These are phyloP conservation scores for Lepidotrigona ventralis DNA, from an alignment of 1,140 invertebrate genomes.

Conservation along the genomic window DNA sequence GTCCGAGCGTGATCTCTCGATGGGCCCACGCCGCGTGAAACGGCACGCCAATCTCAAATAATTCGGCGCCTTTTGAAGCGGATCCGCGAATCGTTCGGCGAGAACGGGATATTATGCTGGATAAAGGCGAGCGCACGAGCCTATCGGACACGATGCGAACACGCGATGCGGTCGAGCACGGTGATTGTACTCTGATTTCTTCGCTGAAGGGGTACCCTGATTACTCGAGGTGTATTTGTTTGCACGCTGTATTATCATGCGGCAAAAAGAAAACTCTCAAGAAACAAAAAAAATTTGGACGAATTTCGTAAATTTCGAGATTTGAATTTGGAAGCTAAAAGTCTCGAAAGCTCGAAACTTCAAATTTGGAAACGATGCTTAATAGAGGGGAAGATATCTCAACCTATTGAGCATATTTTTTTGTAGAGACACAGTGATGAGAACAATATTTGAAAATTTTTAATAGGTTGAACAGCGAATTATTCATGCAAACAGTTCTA, in stretches of 20 bases:
- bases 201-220: too few relatives aligned
- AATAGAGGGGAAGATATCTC: too few relatives aligned
- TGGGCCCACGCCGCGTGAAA: conserved; percentile 1
- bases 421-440: too few relatives aligned
- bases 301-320: background rate
- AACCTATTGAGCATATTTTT: too few relatives aligned
- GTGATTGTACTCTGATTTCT: background rate
- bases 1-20: background rate
- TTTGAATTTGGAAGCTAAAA: background rate
- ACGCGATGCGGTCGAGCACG: background rate
- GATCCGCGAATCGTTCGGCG: conserved; percentile 4
- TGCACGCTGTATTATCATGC: background rate
- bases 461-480: background rate
- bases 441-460: too few relatives aligned
- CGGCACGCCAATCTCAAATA: background rate
- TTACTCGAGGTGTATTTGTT: background rate
- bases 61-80: conserved; percentile 22
- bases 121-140: conserved; percentile 5
- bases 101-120: background rate
- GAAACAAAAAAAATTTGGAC: background rate
- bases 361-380: background rate
- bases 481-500: background rate
- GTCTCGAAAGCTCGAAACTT: background rate
- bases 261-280: background rate
- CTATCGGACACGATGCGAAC: background rate